Conservation (phyloP, 2,797 vertebrate genomes). For the Gymnocypris eckloni region DNA sequence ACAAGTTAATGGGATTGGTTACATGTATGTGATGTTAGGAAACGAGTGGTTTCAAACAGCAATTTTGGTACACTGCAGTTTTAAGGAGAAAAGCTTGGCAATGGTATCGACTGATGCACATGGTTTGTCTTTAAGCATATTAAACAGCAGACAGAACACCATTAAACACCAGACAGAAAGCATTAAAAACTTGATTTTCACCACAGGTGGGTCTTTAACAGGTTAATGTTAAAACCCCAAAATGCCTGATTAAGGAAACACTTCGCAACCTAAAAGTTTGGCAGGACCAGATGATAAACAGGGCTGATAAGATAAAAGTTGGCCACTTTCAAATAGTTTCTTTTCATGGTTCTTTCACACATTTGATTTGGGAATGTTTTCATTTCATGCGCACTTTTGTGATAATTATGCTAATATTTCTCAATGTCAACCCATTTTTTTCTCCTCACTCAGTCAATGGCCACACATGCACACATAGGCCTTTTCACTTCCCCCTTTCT, state of each 20-base stretch:
- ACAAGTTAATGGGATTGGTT: too few relatives aligned
- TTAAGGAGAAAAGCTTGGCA: not conserved
- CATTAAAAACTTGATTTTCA: not conserved
- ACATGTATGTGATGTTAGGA: too few relatives aligned
- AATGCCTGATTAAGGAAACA: not conserved
- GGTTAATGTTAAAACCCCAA: not conserved
- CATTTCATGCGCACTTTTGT: not conserved
- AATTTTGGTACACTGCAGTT: not conserved
- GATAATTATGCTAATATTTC: not conserved
- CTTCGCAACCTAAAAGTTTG: not conserved
- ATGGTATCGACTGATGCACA: not conserved
- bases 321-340: not conserved
- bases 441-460: not conserved
- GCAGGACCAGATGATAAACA: slow-evolving; percentile 10
- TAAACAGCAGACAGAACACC: not conserved
- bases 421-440: not conserved
- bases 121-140: not conserved
- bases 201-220: not conserved
- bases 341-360: not conserved
- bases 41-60: too few relatives aligned
- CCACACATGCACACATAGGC: slow-evolving; percentile 10
- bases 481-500: slow-evolving; percentile 11
- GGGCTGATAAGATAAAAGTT: not conserved
- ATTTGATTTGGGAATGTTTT: not conserved
- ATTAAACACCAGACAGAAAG: not conserved